These are phyloP conservation scores for Dione juno DNA, from an alignment of 2,888 invertebrate species.

Conservation along the genomic window DNA sequence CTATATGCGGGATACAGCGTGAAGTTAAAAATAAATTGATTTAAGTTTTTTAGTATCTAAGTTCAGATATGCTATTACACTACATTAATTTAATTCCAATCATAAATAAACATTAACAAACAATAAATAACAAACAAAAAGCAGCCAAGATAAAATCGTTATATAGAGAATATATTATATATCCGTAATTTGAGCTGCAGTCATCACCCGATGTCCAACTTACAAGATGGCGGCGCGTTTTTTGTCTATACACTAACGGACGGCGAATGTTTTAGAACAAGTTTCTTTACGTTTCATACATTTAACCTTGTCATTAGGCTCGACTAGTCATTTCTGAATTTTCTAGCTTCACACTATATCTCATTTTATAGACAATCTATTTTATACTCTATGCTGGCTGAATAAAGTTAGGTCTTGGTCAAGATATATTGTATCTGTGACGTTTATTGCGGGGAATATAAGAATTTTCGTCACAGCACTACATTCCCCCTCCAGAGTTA, in stretches of 20 bases:
- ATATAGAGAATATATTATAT: conserved; percentile 30
- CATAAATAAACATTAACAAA: conserved; percentile 8
- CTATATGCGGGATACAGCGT: no score
- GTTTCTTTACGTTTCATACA: conserved; percentile 58
- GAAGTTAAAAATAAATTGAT: no score
- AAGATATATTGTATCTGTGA: conserved; percentile 27
- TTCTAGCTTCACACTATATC: conserved; percentile 45
- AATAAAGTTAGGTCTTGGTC: conserved; percentile 37
- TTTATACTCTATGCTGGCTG: background rate
- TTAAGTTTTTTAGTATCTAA: no score
- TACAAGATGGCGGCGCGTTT: conserved; percentile 53
- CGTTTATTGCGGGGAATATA: conserved; percentile 37
- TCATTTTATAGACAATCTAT: conserved; percentile 10
- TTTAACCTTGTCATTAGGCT: conserved; percentile 59
- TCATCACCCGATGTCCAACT: conserved; percentile 50
- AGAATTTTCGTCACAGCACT: conserved; percentile 52
- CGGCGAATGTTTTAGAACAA: conserved; percentile 55
- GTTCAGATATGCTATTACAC: no score
- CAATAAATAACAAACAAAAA: conserved; percentile 9
- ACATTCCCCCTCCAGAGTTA: conserved; percentile 51
- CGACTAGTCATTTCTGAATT: conserved; percentile 55
- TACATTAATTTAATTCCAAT: background rate
- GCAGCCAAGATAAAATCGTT: conserved; percentile 27
- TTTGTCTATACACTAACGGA: conserved; percentile 56
- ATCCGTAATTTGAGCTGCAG: conserved; percentile 47